Evolutionary conservation across 92 coral and sea anemone species (phyloP), one percentile per base, ranked within the genome.

Genomic region (Phymanthus crucifer): DNA sequence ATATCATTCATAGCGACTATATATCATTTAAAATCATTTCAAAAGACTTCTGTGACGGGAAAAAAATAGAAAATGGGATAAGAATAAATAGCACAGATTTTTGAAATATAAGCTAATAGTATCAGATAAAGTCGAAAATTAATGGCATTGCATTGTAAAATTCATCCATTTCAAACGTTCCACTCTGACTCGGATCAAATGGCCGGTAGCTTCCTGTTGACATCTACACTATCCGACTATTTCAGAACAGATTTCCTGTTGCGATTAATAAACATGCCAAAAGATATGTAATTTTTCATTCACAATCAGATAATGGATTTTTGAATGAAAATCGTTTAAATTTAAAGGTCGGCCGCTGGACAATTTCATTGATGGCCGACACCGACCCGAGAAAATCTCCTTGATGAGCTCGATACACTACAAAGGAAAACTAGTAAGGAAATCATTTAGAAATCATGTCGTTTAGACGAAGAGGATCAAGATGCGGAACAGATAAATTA

Each of bases 241-340:
- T 61, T 61, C 68, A 1, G 33, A 27, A 61, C 10, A 9, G 32
- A 61, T 61, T 61, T 61, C 68, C 68, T 61, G 68, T 29, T 27
- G 7, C 68, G 68, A 61, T 61, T 61, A 61, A 61, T 61, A 61
- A 61, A 61, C 33, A 27, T 61, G 68, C 68, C 68, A 61, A 61
- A 27, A 61, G 68, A 9, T 34, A 61, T 24, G 68, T 61, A 61
- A 5, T 61, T 61, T 61, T 21, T 61, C 29, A 27, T 29, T 61
- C 3, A 3, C 34, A 61, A 61, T 61, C 68, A 61, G 68, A 61
- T 61, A 61, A 29, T 61, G 34, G 32, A 27, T 61, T 54, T 18
- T 9, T 18, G 64, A 7, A 43, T 43, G 14, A 43, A 43, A 43
- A 17, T 17, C 16, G 48, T 43, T 43, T 43, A 54, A 54, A 54